phyloP scores from a whole-genome alignment of 2,113 vertebrate genomes.

The Sinocyclocheilus anshuiensis region DNA sequence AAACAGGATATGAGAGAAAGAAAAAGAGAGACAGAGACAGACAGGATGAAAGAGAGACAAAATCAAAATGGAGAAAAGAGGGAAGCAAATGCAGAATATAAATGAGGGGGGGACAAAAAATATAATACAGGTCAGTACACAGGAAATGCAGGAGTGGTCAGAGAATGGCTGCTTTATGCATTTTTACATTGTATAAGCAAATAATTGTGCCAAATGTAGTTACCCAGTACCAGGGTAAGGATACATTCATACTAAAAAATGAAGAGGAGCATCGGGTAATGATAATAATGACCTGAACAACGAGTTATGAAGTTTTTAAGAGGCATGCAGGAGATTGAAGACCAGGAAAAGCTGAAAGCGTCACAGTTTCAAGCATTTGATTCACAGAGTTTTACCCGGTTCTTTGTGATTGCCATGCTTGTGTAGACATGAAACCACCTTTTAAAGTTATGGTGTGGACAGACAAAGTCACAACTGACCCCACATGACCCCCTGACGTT shows the following conservation, averaged over 20 bases:
- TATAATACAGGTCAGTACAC: conserved; percentile 99
- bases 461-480: conserved; percentile 52
- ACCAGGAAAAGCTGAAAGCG: conserved; percentile 77
- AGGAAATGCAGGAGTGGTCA: conserved; percentile 99
- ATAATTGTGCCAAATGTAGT: conserved; percentile 89
- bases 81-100: conserved; percentile 69
- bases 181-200: conserved; percentile 87
- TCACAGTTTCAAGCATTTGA: conserved; percentile 77
- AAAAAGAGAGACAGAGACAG: conserved; percentile 68
- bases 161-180: conserved; percentile 98
- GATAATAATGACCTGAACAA: conserved; percentile 66
- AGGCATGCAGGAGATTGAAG: conserved; percentile 84
- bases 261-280: conserved; percentile 65
- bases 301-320: conserved; percentile 59
- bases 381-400: conserved; percentile 65
- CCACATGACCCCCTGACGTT: conserved; percentile 53
- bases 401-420: conserved; percentile 74
- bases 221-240: conserved; percentile 90
- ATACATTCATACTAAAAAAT: conserved; percentile 89
- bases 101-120: conserved; percentile 92
- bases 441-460: conserved; percentile 57
- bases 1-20: conserved; percentile 70
- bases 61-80: conserved; percentile 67
- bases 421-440: conserved; percentile 75
- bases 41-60: conserved; percentile 61